phyloP scores from a whole-genome alignment of 1,140 invertebrate genomes.

The Drosophila asahinai region DNA sequence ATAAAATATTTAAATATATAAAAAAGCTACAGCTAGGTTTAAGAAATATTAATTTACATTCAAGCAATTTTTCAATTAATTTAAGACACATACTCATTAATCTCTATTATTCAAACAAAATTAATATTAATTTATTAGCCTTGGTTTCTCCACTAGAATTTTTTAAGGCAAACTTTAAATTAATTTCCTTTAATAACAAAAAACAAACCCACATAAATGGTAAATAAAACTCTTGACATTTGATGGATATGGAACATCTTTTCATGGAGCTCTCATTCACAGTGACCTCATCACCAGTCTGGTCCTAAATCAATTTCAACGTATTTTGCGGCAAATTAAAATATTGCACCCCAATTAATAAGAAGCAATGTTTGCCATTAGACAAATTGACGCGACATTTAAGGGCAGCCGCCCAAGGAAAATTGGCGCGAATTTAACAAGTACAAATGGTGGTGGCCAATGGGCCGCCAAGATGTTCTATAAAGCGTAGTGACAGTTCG shows the following conservation, averaged over 20 bases:
- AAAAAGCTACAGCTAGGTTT: no score
- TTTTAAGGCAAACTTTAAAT: neutral
- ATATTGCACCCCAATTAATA: constrained; percentile 40
- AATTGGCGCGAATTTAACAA: constrained; percentile 17
- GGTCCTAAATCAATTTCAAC: constrained; percentile 20
- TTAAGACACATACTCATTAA: neutral
- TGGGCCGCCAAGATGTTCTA: constrained; percentile 7
- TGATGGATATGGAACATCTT: constrained; percentile 19
- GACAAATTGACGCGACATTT: constrained; percentile 45
- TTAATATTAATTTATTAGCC: no score
- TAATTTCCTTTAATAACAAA: no score
- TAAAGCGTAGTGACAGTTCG: constrained; percentile 34
- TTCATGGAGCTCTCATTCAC: constrained; percentile 8
- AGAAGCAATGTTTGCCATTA: constrained; percentile 29
- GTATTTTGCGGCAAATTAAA: constrained; percentile 13
- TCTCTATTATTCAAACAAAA: neutral
- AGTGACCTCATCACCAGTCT: constrained; percentile 28
- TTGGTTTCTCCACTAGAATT: no score
- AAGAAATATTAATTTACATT: neutral
- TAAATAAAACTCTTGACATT: constrained; percentile 9
- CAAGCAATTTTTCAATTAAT: neutral
- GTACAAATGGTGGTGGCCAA: constrained; percentile 18
- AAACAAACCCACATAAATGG: neutral
- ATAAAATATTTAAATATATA: no score
- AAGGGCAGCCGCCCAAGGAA: constrained; percentile 62